Percentiles rank a stretch among this genome's conserved stretches.
Evolutionary conservation across 2,797 vertebrate genomes (phyloP).

Genomic region (Periophthalmus magnuspinnatus): DNA sequence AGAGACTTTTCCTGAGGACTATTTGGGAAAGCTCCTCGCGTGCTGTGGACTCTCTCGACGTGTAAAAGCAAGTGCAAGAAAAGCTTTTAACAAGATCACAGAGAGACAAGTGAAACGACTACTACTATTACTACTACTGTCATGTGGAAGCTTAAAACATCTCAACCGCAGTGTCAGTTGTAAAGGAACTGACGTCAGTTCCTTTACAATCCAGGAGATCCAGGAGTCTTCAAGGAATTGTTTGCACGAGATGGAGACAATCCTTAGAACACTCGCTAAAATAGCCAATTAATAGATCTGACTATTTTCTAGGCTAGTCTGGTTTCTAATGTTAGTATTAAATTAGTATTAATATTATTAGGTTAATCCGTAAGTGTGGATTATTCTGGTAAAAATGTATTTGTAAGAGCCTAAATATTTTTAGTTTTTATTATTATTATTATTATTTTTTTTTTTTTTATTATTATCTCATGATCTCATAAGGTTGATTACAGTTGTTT

Average conservation of each 20-base stretch:
- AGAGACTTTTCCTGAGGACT: conserved; percentile 32
- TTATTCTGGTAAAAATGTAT: too few relatives aligned
- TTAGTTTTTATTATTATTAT: too few relatives aligned
- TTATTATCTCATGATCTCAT: too few relatives aligned
- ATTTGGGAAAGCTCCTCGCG: conserved; percentile 50
- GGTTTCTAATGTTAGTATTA: not conserved
- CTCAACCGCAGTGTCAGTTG: too few relatives aligned
- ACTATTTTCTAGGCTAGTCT: not conserved
- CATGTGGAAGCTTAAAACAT: conserved; percentile 31
- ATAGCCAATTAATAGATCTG: not conserved
- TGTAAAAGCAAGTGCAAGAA: conserved; percentile 51
- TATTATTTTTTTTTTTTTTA: too few relatives aligned
- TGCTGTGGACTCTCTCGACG: conserved; percentile 44
- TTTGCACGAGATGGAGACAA: not conserved
- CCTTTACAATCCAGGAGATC: not conserved
- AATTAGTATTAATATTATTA: too few relatives aligned
- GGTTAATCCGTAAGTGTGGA: not conserved
- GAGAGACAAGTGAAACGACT: conserved; percentile 53
- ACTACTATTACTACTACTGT: conserved; percentile 45
- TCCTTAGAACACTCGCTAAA: not conserved
- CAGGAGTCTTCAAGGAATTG: not conserved
- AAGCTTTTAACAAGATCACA: conserved; percentile 63
- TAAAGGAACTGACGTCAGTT: too few relatives aligned
- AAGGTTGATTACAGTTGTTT: too few relatives aligned
- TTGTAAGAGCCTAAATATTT: too few relatives aligned